Evolutionary conservation across 2,113 vertebrate species (phyloP).

Genomic region (Syngnathus floridae): DNA sequence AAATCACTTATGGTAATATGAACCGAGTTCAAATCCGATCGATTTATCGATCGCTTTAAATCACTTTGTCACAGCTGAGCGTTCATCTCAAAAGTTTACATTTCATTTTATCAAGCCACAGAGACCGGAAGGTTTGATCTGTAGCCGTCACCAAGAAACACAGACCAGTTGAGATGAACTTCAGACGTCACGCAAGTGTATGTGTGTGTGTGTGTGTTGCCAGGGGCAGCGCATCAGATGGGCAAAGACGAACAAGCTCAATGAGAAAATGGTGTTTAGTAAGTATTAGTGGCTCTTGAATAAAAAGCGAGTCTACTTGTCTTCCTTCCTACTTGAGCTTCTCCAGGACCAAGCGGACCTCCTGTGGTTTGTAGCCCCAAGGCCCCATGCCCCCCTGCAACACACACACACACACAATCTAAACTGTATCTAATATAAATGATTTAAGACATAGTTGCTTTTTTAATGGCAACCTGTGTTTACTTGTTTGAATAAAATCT

Average conservation of each 20-base stretch:
- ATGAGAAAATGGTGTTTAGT: neutral
- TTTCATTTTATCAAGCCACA: conserved; percentile 56
- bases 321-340: conserved; percentile 60
- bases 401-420: neutral
- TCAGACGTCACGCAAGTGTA: conserved; percentile 1
- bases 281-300: neutral
- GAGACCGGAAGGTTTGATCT: conserved; percentile 59
- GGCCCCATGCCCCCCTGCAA: conserved; percentile 79
- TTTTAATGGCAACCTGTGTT: too few species aligned
- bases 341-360: conserved; percentile 78
- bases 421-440: too few species aligned
- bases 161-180: conserved; percentile 6
- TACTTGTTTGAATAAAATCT: too few species aligned
- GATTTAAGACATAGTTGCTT: too few species aligned
- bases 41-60: neutral
- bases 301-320: neutral
- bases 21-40: too few species aligned
- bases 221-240: neutral
- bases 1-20: neutral
- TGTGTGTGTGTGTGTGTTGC: neutral
- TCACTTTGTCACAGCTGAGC: neutral
- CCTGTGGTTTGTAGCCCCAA: conserved; percentile 78
- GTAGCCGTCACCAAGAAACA: conserved; percentile 56
- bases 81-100: conserved; percentile 1
- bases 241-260: neutral